A percentile compares a stretch with the other conserved stretches of the same genome.
phyloP scores from a whole-genome alignment of 2,797 vertebrate genomes.

The Discoglossus pictus region DNA sequence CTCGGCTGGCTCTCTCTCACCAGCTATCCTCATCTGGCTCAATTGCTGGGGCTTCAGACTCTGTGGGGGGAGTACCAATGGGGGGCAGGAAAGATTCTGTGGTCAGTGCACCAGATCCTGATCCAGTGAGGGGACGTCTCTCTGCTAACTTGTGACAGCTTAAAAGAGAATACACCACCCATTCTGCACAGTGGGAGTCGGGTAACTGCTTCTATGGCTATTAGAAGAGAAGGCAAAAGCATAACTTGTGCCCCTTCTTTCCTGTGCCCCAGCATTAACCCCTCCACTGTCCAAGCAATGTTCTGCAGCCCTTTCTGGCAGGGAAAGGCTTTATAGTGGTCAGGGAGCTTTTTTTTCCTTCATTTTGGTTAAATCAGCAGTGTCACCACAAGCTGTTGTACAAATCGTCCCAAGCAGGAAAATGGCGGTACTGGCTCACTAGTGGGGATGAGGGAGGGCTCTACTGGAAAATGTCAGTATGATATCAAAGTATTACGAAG shows the following conservation, averaged over 20 bases:
- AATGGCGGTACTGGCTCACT: too few species aligned
- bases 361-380: too few species aligned
- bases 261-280: slow-evolving; percentile 17
- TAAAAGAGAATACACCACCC: not conserved
- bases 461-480: too few species aligned
- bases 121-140: slow-evolving; percentile 86
- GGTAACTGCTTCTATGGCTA: slow-evolving; percentile 3
- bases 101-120: slow-evolving; percentile 80
- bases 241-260: slow-evolving; percentile 14
- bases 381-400: too few species aligned
- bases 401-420: too few species aligned
- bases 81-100: slow-evolving; percentile 72
- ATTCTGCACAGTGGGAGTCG: slow-evolving; percentile 5
- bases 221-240: slow-evolving; percentile 2
- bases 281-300: slow-evolving; percentile 6
- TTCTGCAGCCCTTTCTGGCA: not conserved
- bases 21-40: slow-evolving; percentile 69
- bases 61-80: slow-evolving; percentile 62
- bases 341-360: too few species aligned
- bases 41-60: slow-evolving; percentile 62
- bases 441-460: too few species aligned
- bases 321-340: slow-evolving; percentile 13
- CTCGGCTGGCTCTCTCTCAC: slow-evolving; percentile 71
- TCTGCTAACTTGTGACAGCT: slow-evolving; percentile 95
- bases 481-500: too few species aligned